phyloP scores from a whole-genome alignment of 2,797 vertebrate genomes.

The Sitta carolinensis region DNA sequence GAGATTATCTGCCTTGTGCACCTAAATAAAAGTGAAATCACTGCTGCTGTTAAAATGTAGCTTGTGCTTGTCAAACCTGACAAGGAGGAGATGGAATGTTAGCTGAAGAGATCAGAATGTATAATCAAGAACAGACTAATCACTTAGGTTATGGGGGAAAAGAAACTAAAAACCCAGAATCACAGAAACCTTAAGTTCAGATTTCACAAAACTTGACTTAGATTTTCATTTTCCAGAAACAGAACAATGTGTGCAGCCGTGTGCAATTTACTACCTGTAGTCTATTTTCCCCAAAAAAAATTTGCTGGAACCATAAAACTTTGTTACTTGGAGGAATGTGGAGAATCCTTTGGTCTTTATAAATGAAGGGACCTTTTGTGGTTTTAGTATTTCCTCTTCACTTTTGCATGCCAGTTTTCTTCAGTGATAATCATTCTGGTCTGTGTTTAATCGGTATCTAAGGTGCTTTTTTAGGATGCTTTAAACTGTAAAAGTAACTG shows the following conservation, averaged over 20 bases:
- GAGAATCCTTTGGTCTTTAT: neutral
- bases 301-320: neutral
- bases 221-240: neutral
- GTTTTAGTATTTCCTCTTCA: neutral
- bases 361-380: neutral
- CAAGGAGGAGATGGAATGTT: neutral
- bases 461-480: neutral
- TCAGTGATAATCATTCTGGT: neutral
- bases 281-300: neutral
- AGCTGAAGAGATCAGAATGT: neutral
- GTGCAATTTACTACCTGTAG: rapidly evolving
- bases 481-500: neutral
- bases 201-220: neutral
- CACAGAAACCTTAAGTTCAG: neutral
- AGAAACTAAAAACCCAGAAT: neutral
- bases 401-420: neutral
- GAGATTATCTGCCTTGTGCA: neutral
- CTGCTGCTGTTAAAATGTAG: neutral
- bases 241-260: neutral
- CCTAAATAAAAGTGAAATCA: neutral
- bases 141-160: neutral
- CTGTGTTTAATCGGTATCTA: neutral
- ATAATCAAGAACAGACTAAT: neutral
- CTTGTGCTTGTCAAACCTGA: neutral
- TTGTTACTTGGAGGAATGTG: neutral